Base-by-base conservation (phyloP, 2,888 invertebrate genomes). In the Conistra vaccinii region DNA sequence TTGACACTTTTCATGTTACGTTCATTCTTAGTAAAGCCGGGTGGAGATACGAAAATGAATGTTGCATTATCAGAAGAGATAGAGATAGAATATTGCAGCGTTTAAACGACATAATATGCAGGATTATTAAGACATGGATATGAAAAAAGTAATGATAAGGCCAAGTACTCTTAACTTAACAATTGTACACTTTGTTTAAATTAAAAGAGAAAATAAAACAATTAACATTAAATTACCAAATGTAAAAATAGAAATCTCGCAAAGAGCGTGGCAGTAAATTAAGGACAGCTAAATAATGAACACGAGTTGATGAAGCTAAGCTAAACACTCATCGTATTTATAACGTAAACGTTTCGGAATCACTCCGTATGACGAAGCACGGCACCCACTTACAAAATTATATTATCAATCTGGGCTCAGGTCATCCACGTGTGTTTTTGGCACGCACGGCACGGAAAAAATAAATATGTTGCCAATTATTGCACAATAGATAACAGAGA, bases 381-480 rank as follows among this genome's bases (percentile, higher is more conserved):
- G 45, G 75, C 72, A 78, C 69, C 70, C 63, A 80, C 76, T 82
- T 76, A 85, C 79, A 77, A 83, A 80, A 80, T 76, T 45, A 83
- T 84, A 85, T 86, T 88, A 89, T 88, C 87, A 86, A 88, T 85
- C 86, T 76, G 80, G 85, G 84, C 86, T 73, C 91, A 86, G 91
- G 91, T 92, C 92, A 91, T 90, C 90, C 95, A 95, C 94, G 95
- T 96, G 94, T 92, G 89, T 91, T 92, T 93, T 95, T 95, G 95
- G 95, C 95, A 94, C 91, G 89, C 87, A 85, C 77, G 84, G 87
- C 82, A 85, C 84, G 84, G 87, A 90, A 92, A 92, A 93, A 93
- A 93, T 90, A 92, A 89, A 90, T 83, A 86, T 87, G 90, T 91
- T 94, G 96, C 95, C 96, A 96, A 96, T 95, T 90, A 90, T 96